Conservation (phyloP, 2,113 vertebrate species). For the Dicaeum eximium region DNA sequence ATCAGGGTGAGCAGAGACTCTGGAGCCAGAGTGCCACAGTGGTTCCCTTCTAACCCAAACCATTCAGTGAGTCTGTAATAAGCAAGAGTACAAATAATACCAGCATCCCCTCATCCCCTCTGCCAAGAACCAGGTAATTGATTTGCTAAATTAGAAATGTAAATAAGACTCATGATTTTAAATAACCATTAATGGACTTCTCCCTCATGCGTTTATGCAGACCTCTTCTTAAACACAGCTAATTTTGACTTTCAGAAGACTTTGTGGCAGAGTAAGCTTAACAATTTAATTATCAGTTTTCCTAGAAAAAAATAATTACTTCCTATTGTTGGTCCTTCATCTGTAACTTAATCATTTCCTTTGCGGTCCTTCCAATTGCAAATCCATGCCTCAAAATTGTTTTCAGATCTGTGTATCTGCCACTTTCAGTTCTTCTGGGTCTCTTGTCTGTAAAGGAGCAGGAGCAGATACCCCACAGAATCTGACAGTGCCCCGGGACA, state of each 20-base stretch:
- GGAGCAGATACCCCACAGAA: neutral
- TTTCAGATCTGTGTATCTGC: neutral
- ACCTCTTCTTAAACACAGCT: neutral
- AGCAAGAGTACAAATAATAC: neutral
- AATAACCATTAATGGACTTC: neutral
- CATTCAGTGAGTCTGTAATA: neutral
- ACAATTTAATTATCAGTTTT: neutral
- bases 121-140: neutral
- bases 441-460: neutral
- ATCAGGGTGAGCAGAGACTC: rapidly evolving
- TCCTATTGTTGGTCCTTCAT: neutral
- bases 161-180: neutral
- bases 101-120: neutral
- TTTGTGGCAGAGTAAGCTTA: neutral
- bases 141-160: conserved; percentile 2
- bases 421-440: neutral
- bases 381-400: neutral
- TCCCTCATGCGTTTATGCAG: neutral
- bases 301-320: neutral
- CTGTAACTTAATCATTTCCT: neutral
- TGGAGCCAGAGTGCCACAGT: rapidly evolving
- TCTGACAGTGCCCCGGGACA: neutral
- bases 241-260: conserved; percentile 8
- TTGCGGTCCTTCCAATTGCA: neutral
- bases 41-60: neutral